Evolutionary conservation across 1,140 invertebrate genomes (phyloP).

Genomic region (Trachelipus rathkii): DNA sequence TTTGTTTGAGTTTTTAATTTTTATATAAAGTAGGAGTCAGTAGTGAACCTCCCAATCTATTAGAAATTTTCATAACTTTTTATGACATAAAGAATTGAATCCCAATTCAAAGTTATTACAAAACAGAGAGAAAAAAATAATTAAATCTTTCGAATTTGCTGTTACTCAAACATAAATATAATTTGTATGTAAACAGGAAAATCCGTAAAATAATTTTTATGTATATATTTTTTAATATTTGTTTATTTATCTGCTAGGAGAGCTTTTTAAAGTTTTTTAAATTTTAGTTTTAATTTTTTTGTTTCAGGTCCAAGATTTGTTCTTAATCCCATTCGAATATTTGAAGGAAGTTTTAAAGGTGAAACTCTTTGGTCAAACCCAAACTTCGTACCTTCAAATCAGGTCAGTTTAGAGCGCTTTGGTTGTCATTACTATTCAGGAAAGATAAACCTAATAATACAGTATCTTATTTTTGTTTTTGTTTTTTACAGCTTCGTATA

Average conservation of each 20-base stretch:
- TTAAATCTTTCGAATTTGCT: no score
- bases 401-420: slow-evolving; percentile 53
- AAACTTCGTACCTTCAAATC: slow-evolving; percentile 83
- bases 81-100: no score
- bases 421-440: not conserved
- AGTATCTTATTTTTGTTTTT: not conserved
- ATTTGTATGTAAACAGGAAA: no score
- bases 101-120: no score
- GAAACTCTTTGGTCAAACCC: slow-evolving; percentile 89
- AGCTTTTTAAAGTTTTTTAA: not conserved
- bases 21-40: no score
- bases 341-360: slow-evolving; percentile 91
- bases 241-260: not conserved
- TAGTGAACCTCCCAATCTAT: no score
- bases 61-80: no score
- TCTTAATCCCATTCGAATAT: slow-evolving; percentile 88
- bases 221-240: no score
- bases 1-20: no score
- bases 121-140: no score
- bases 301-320: slow-evolving; percentile 77
- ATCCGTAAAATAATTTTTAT: no score
- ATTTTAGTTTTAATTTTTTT: not conserved
- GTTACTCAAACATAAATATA: no score
- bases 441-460: not conserved
- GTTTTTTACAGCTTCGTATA: not conserved